Evolutionary conservation across 2,113 vertebrate genomes (phyloP).

Genomic region (Thymallus thymallus): DNA sequence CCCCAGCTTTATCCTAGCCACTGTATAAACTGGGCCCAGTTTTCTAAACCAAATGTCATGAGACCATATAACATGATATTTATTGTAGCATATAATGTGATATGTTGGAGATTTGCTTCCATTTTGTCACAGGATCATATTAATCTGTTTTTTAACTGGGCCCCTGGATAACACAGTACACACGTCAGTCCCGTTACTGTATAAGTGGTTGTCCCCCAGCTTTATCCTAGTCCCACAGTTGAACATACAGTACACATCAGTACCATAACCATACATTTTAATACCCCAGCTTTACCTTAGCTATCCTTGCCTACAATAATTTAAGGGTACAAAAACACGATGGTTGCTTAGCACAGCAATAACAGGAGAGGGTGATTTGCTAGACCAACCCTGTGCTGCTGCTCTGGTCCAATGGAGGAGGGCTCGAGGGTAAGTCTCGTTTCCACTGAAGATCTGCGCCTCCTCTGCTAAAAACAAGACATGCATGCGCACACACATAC

Average conservation of each 20-base stretch:
- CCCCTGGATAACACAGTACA: slow-evolving; percentile 67
- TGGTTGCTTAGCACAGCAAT: too few relatives aligned
- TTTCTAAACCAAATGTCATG: too few relatives aligned
- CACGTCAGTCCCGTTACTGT: background rate
- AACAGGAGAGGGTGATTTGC: too few relatives aligned
- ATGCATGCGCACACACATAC: background rate
- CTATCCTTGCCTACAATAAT: slow-evolving; percentile 55
- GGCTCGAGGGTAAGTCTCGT: slow-evolving; percentile 93
- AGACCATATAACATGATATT: background rate
- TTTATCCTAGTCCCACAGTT: background rate
- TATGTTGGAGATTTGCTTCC: too few relatives aligned
- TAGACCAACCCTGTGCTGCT: slow-evolving; percentile 85
- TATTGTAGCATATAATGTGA: background rate
- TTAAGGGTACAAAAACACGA: too few relatives aligned
- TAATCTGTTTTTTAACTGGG: background rate
- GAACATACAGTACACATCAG: slow-evolving; percentile 6
- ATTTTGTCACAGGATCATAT: background rate
- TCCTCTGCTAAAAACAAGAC: slow-evolving; percentile 76
- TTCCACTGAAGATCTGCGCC: slow-evolving; percentile 87
- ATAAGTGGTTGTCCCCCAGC: too few relatives aligned
- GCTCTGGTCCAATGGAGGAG: slow-evolving; percentile 97
- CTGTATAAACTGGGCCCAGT: slow-evolving; percentile 73
- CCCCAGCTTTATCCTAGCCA: slow-evolving; percentile 94
- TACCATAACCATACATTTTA: slow-evolving; percentile 50
- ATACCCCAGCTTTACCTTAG: slow-evolving; percentile 96